phyloP scores from a whole-genome alignment of 2,888 invertebrate species.

The Leptothorax acervorum region DNA sequence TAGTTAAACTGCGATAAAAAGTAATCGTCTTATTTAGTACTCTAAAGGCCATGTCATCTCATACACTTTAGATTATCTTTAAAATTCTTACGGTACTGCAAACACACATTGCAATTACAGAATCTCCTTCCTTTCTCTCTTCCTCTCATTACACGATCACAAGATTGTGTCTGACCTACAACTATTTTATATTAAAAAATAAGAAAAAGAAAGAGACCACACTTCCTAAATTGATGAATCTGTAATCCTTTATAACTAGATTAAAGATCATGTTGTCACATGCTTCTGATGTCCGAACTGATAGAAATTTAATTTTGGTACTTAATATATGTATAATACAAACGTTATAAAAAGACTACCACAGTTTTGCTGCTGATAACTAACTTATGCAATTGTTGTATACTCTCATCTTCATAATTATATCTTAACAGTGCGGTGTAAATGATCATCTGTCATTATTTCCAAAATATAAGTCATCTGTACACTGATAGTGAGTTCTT shows the following conservation, averaged over 20 bases:
- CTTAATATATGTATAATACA: slow-evolving; percentile 51
- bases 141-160: slow-evolving; percentile 46
- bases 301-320: slow-evolving; percentile 54
- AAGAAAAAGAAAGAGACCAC: slow-evolving; percentile 51
- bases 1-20: slow-evolving; percentile 73
- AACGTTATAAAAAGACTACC: slow-evolving; percentile 65
- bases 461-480: slow-evolving; percentile 52
- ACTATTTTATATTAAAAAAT: slow-evolving; percentile 40
- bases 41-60: slow-evolving; percentile 73
- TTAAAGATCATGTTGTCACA: slow-evolving; percentile 54
- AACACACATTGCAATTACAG: slow-evolving; percentile 43
- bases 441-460: slow-evolving; percentile 47
- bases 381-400: slow-evolving; percentile 63
- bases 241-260: slow-evolving; percentile 54
- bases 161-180: slow-evolving; percentile 46
- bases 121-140: slow-evolving; percentile 14
- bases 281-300: slow-evolving; percentile 44
- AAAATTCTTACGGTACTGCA: slow-evolving; percentile 53
- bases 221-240: slow-evolving; percentile 28
- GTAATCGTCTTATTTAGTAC: slow-evolving; percentile 71
- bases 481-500: slow-evolving; percentile 41
- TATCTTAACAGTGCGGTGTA: slow-evolving; percentile 41
- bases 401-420: slow-evolving; percentile 43
- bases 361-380: slow-evolving; percentile 48
- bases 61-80: slow-evolving; percentile 57